Base-by-base conservation (phyloP, 2,888 invertebrate species). In the Erynnis tages region DNA sequence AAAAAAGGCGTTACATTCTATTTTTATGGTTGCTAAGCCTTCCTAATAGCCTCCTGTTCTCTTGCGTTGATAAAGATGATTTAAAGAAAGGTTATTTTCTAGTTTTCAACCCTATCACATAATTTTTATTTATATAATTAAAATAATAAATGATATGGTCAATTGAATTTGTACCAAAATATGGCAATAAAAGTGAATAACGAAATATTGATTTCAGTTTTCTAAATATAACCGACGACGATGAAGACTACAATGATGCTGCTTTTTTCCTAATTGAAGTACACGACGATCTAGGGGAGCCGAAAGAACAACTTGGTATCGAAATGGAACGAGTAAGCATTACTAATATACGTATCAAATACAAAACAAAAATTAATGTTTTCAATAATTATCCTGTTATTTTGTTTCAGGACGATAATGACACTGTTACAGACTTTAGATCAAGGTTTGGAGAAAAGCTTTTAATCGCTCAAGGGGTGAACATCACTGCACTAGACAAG, bases 241-340 rank as follows among this genome's bases (percentile, higher is more conserved):
- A 85, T 6, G 76, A 76, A 65, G 87, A 83, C 55, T 90, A 85
- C 53, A 90, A 86, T 56, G 86, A 90, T 56, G 88, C 91, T 17
- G 91, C 92, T 8, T 93, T 91, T 67, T 93, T 93, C 63, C 73
- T 91, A 45, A 83, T 93, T 32, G 93, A 93, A 76, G 94, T 95
- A 85, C 94, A 95, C 71, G 93, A 93, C 16, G 93, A 94, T 73
- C 85, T 95, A 57, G 94, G 93, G 38, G 94, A 94, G 65, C 94
- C 95, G 4, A 92, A 92, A 43, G 94, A 94, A 78, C 93, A 94
- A 66, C 85, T 95, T 54, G 95, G 95, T 43, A 93, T 94, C 58
- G 94, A 94, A 86, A 91, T 94, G 79, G 94, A 94, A 75, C 88
- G 92, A 68, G 90, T 90, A 62, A 73, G 79, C 54, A 29, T 47